These are phyloP conservation scores for Marronus borbonicus DNA, from an alignment of 2,888 invertebrate genomes.

Conservation along the genomic window DNA sequence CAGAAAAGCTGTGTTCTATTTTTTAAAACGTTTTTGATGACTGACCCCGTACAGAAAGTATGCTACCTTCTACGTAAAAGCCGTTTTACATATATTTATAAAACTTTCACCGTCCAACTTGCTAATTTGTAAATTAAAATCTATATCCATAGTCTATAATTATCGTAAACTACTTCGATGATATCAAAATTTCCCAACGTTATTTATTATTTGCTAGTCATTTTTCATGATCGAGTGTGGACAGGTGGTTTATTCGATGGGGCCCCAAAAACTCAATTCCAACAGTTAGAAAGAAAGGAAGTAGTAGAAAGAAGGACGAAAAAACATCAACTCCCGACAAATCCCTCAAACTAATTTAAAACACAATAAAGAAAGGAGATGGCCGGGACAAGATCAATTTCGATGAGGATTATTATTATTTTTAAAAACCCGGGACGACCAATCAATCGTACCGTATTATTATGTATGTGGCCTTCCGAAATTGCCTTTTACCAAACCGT, in stretches of 20 bases:
- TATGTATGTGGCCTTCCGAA: conserved; percentile 56
- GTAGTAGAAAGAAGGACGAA: conserved; percentile 13
- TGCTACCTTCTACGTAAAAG: too few relatives aligned
- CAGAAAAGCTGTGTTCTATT: too few relatives aligned
- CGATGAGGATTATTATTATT: conserved; percentile 51
- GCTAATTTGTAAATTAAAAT: conserved; percentile 1
- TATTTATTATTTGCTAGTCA: conserved; percentile 23
- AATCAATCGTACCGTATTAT: conserved; percentile 59
- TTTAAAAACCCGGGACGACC: conserved; percentile 55
- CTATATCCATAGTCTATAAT: background rate
- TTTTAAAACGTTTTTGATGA: too few relatives aligned
- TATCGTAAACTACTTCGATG: background rate
- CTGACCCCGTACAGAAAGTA: too few relatives aligned
- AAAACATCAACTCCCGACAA: conserved; percentile 18
- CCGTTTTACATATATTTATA: too few relatives aligned
- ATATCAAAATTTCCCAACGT: background rate
- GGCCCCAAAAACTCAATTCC: conserved; percentile 22
- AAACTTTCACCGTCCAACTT: background rate
- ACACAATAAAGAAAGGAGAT: conserved; percentile 46
- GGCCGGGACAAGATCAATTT: conserved; percentile 49
- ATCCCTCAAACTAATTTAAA: conserved; percentile 48
- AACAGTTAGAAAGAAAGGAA: conserved; percentile 29
- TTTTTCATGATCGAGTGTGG: conserved; percentile 21
- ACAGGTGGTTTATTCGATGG: conserved; percentile 20
- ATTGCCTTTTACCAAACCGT: conserved; percentile 55